Percentiles rank a stretch among this genome's conserved stretches.
phyloP scores from a whole-genome alignment of 2,797 vertebrate genomes.

The Macroramphosus scolopax region DNA sequence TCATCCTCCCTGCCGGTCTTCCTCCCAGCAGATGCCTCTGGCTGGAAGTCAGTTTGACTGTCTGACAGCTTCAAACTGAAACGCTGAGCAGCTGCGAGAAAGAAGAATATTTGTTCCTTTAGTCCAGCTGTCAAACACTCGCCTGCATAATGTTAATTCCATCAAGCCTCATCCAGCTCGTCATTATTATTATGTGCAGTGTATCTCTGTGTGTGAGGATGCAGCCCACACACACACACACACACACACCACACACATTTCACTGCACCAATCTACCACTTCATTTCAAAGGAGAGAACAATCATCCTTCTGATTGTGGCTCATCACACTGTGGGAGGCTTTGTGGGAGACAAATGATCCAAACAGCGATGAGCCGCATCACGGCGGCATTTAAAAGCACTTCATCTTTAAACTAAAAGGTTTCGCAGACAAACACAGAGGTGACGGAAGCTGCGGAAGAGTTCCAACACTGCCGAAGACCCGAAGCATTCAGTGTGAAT shows the following conservation, averaged over 20 bases:
- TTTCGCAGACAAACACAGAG: too few species aligned
- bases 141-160: too few species aligned
- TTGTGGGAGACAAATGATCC: constrained; percentile 33
- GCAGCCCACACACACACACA: constrained; percentile 20
- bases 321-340: constrained; percentile 16
- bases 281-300: constrained; percentile 26
- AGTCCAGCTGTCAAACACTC: constrained; percentile 11
- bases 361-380: constrained; percentile 9
- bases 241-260: too few species aligned
- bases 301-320: constrained; percentile 18
- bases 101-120: constrained; percentile 12
- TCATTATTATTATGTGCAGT: constrained; percentile 11
- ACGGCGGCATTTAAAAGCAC: constrained; percentile 8
- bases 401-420: constrained; percentile 8
- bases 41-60: constrained; percentile 15
- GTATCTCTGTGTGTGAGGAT: constrained; percentile 3
- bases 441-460: too few species aligned
- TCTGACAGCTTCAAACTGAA: too few species aligned
- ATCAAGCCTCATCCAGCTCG: neutral
- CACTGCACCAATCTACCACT: constrained; percentile 1
- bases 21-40: constrained; percentile 19
- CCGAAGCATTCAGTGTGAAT: constrained; percentile 8
- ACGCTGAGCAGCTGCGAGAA: constrained; percentile 16
- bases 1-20: constrained; percentile 13
- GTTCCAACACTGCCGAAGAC: constrained; percentile 7